These are phyloP conservation scores for Cisticola juncidis DNA, from an alignment of 2,113 vertebrate genomes.

Conservation along the genomic window DNA sequence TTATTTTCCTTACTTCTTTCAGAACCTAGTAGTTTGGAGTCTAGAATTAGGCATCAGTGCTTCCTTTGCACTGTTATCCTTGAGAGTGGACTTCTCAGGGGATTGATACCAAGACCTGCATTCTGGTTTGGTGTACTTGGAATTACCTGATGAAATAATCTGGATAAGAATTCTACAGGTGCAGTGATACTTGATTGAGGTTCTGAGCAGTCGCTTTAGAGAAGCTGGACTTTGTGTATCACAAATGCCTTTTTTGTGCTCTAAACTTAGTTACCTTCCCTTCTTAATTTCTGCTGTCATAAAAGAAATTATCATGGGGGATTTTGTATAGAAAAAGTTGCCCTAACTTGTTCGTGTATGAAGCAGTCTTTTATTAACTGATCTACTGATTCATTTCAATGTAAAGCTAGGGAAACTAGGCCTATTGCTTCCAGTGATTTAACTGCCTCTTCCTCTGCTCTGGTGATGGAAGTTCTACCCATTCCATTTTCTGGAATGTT, in stretches of 20 bases:
- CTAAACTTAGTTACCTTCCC: background rate
- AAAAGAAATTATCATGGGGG: rapidly evolving
- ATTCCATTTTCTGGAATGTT: background rate
- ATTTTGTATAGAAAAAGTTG: background rate
- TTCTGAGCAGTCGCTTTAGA: background rate
- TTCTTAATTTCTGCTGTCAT: background rate
- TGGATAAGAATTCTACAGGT: background rate
- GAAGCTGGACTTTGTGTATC: background rate
- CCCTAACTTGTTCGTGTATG: background rate
- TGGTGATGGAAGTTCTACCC: background rate
- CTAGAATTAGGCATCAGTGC: background rate
- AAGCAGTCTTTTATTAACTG: background rate
- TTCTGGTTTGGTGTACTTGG: background rate
- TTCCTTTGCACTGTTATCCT: background rate
- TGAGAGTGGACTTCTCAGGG: background rate
- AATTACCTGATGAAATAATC: background rate
- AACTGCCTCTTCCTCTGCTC: background rate
- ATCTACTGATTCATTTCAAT: background rate
- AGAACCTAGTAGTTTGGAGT: background rate
- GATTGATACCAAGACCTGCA: background rate
- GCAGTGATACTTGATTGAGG: background rate
- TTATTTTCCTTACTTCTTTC: background rate
- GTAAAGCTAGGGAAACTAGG: background rate
- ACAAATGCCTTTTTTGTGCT: background rate
- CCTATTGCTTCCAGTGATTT: background rate